Evolutionary conservation across 2,113 vertebrate genomes (phyloP), one percentile per base, ranked within the genome.

Genomic region (Dasyurus viverrinus): DNA sequence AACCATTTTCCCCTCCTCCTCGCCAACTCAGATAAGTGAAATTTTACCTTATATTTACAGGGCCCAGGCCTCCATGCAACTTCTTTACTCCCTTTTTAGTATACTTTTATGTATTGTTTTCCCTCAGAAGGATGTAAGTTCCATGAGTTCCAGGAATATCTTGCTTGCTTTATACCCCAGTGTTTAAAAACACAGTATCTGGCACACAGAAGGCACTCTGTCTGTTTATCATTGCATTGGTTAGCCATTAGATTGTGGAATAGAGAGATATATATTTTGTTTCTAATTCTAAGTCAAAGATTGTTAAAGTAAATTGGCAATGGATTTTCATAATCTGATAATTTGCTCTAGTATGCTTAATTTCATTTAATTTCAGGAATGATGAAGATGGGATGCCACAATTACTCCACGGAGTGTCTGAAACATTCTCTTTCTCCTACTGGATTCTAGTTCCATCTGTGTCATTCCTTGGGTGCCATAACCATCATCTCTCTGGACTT

Each of bases 341-440:
- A 14, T 68, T 36, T 36, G 10, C 57, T 36, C 27, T 36, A 36
- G 57, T 14, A 11, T 36, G 30, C 30, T 68, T 68, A 11, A 68
- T 68, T 60, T 68, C 11, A 4, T 94, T 94, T 91, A 94, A 96
- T 93, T 95, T 96, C 95, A 98, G 91, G 93, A 92, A 94, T 95
- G 96, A 96, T 92, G 90, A 94, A 98, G 91, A 60, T 97, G 96
- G 96, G 90, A 55, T 92, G 96, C 94, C 97, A 10, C 24, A 93
- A 93, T 22, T 95, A 90, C 60, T 93, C 12, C 11, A n/a, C 27
- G 10, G 25, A 50, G 42, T 36, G 16, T 27, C 14, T 0, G 6
- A 76, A 22, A 22, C 36, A 76, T 76, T 76, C 68, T 22, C 68
- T 76, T 76, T 42, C 36, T 76, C 68, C 36, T 76, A 42, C 1